Evolutionary conservation across 2,888 invertebrate species (phyloP).

Genomic region (Ennomos fuscantarius): DNA sequence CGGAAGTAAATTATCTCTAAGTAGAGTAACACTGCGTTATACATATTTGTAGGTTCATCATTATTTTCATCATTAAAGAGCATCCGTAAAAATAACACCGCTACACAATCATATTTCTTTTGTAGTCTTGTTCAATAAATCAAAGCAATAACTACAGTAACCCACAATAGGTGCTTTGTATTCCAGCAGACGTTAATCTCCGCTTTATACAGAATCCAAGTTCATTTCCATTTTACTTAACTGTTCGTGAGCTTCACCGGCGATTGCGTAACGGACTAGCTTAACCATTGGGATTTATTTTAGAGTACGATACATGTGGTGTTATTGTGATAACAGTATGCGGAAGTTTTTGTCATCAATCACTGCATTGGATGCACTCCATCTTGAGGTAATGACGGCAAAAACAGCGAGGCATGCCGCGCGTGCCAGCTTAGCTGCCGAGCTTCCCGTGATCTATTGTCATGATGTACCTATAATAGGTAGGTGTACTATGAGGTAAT

Average conservation of each 20-base stretch:
- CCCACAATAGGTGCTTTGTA: constrained; percentile 21
- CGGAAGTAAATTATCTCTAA: constrained; percentile 41
- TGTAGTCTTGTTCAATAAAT: constrained; percentile 21
- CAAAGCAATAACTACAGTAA: constrained; percentile 3
- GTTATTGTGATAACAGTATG: constrained; percentile 55
- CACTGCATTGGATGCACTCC: constrained; percentile 65
- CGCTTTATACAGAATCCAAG: constrained; percentile 27
- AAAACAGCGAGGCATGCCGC: constrained; percentile 52
- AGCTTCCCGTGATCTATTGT: constrained; percentile 24
- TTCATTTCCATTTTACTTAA: constrained; percentile 40
- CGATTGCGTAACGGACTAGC: constrained; percentile 72
- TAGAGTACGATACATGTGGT: constrained; percentile 45
- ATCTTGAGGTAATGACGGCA: constrained; percentile 60
- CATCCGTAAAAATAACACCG: constrained; percentile 12
- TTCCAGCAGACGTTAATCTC: constrained; percentile 19
- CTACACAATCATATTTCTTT: constrained; percentile 9
- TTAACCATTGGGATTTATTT: constrained; percentile 70
- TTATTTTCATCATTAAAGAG: constrained; percentile 18
- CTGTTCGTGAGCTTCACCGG: constrained; percentile 56
- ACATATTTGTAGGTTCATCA: constrained; percentile 23
- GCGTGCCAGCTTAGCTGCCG: constrained; percentile 28
- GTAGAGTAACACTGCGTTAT: constrained; percentile 29
- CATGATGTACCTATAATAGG: constrained; percentile 8
- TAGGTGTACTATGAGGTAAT: neutral
- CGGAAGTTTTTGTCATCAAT: constrained; percentile 75